A percentile compares a stretch with the other conserved stretches of the same genome.
Evolutionary conservation across 2,113 vertebrate genomes (phyloP).

Genomic region (Mobula birostris): DNA sequence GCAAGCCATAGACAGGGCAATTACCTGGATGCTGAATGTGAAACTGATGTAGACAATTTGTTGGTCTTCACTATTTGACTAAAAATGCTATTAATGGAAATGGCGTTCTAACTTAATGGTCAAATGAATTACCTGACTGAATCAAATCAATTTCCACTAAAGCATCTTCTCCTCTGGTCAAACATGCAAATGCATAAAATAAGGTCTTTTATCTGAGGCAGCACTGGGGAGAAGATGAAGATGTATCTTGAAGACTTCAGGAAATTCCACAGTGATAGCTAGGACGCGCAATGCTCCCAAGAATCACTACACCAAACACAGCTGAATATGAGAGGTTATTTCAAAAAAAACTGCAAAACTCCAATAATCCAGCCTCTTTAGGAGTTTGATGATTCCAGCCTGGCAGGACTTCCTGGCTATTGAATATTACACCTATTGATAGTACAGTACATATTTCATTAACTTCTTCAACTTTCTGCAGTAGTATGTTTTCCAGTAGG

Average conservation of each 20-base stretch:
- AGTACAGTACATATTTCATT: too few relatives aligned
- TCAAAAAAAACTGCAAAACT: too few relatives aligned
- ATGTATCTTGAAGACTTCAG: neutral
- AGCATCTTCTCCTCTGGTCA: neutral
- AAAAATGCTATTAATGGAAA: conserved; percentile 7
- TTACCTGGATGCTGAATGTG: neutral
- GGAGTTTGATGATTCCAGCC: too few relatives aligned
- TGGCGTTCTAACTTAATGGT: neutral
- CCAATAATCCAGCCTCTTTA: too few relatives aligned
- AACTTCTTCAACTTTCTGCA: too few relatives aligned
- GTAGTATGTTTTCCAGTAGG: too few relatives aligned
- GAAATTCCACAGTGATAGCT: neutral
- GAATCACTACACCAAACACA: neutral
- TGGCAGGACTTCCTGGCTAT: too few relatives aligned
- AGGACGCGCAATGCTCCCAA: neutral
- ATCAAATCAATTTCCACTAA: neutral
- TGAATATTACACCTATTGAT: too few relatives aligned
- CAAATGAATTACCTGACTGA: too few relatives aligned
- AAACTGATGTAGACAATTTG: neutral
- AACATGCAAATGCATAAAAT: neutral
- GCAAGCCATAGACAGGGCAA: neutral
- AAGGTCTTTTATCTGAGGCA: neutral
- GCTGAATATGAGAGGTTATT: neutral
- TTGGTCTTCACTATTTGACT: neutral
- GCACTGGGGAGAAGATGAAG: neutral